Conservation (phyloP, 2,888 invertebrate genomes). For the Lacanobia oleracea region DNA sequence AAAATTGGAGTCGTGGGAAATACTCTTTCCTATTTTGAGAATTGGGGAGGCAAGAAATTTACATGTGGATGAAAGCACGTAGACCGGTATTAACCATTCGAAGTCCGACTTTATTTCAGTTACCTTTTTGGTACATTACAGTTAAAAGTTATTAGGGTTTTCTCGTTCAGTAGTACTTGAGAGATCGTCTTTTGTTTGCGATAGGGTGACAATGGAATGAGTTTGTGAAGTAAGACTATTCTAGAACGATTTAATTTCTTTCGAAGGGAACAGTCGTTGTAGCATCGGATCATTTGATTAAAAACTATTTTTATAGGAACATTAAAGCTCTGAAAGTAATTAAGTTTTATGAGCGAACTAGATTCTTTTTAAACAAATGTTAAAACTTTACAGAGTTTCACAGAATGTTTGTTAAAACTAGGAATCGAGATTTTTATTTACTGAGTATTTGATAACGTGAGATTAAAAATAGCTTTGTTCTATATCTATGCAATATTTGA, state of each 20-base stretch:
- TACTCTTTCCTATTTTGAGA: slow-evolving; percentile 37
- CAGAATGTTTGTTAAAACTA: slow-evolving; percentile 3
- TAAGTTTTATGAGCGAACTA: slow-evolving; percentile 10
- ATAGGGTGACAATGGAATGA: not conserved
- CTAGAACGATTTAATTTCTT: not conserved
- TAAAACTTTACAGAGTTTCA: slow-evolving; percentile 13
- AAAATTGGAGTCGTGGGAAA: slow-evolving; percentile 58
- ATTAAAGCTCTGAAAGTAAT: slow-evolving; percentile 31
- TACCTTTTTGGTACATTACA: slow-evolving; percentile 12
- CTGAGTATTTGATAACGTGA: not conserved
- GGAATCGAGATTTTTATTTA: not conserved
- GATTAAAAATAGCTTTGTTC: not conserved
- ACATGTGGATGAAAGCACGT: slow-evolving; percentile 54
- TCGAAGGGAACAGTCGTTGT: not conserved
- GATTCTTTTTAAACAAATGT: slow-evolving; percentile 4
- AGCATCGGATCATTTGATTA: not conserved
- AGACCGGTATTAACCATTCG: slow-evolving; percentile 50
- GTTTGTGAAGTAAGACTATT: not conserved
- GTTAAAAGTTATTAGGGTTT: slow-evolving; percentile 30
- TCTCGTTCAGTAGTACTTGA: not conserved
- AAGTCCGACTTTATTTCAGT: slow-evolving; percentile 37
- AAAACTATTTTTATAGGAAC: slow-evolving; percentile 22
- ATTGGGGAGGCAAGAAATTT: slow-evolving; percentile 47
- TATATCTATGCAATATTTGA: not conserved
- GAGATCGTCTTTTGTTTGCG: slow-evolving; percentile 1